Percentiles rank a stretch among this genome's conserved stretches.
phyloP scores from a whole-genome alignment of 1,140 invertebrate species.

The Pemphigus obesinymphae region DNA sequence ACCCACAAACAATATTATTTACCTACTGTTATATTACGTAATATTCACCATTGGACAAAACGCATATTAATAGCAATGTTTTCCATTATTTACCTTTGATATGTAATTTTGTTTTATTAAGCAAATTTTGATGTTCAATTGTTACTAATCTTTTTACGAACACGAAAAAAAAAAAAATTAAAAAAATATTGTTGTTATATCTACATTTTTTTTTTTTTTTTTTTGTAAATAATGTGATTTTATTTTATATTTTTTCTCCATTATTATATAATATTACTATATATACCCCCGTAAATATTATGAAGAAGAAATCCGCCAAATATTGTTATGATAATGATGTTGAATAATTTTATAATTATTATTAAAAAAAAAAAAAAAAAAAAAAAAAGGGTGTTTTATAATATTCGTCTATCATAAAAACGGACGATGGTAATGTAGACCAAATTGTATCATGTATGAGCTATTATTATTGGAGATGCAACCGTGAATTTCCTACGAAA shows the following conservation, averaged over 20 bases:
- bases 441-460: background rate
- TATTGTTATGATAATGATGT: slow-evolving; percentile 30
- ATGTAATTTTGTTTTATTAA: slow-evolving; percentile 10
- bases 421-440: background rate
- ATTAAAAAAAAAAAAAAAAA: background rate
- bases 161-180: background rate
- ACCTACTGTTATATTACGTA: background rate
- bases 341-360: slow-evolving; percentile 37
- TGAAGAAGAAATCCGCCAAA: slow-evolving; percentile 11
- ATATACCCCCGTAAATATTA: background rate
- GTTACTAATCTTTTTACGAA: background rate
- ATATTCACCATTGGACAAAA: background rate
- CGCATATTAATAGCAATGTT: background rate
- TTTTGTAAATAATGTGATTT: slow-evolving; percentile 35
- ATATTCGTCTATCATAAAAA: background rate
- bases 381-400: background rate
- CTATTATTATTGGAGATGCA: background rate
- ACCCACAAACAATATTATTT: too few relatives aligned
- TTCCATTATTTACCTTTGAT: slow-evolving; percentile 1
- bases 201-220: background rate
- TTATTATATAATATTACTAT: background rate
- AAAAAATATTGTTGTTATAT: slow-evolving; percentile 10
- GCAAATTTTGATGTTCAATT: background rate
- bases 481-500: background rate
- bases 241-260: background rate